Percentiles rank a stretch among this genome's conserved stretches.
Conservation (phyloP, 2,797 vertebrate species). For the Sylvia borin region DNA sequence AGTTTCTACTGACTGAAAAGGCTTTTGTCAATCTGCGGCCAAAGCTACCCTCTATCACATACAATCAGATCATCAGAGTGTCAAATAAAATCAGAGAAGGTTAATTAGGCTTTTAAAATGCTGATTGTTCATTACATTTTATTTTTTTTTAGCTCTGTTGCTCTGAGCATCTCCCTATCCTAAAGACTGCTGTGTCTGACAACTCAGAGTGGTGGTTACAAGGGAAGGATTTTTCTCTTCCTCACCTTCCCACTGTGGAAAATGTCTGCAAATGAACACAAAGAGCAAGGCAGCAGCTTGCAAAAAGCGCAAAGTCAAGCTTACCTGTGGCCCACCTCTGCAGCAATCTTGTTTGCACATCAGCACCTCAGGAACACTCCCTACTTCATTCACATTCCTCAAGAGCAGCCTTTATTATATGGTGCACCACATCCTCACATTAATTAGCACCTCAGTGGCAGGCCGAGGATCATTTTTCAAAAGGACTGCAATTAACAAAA, state of each 20-base stretch:
- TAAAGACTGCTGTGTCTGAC: background rate
- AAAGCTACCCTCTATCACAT: background rate
- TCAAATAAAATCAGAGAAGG: background rate
- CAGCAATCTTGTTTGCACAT: constrained; percentile 70
- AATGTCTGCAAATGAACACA: background rate
- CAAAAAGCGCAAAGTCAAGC: constrained; percentile 57
- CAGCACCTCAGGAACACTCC: constrained; percentile 50
- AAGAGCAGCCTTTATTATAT: constrained; percentile 33
- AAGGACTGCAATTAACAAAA: constrained; percentile 47
- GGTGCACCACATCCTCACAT: constrained; percentile 53
- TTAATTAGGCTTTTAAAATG: background rate
- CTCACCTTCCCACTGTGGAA: background rate
- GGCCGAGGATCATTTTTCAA: constrained; percentile 43
- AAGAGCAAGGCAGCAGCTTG: constrained; percentile 57
- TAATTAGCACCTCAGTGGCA: constrained; percentile 51
- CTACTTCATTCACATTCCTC: constrained; percentile 38
- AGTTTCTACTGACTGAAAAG: background rate
- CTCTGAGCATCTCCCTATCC: background rate
- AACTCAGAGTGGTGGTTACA: background rate
- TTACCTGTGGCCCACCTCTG: constrained; percentile 44
- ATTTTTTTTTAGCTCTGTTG: background rate
- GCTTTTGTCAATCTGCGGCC: rapidly evolving
- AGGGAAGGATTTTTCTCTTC: background rate
- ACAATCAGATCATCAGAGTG: background rate
- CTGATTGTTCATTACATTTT: background rate